phyloP scores from a whole-genome alignment of 1,140 invertebrate species.

The Babylonia areolata region DNA sequence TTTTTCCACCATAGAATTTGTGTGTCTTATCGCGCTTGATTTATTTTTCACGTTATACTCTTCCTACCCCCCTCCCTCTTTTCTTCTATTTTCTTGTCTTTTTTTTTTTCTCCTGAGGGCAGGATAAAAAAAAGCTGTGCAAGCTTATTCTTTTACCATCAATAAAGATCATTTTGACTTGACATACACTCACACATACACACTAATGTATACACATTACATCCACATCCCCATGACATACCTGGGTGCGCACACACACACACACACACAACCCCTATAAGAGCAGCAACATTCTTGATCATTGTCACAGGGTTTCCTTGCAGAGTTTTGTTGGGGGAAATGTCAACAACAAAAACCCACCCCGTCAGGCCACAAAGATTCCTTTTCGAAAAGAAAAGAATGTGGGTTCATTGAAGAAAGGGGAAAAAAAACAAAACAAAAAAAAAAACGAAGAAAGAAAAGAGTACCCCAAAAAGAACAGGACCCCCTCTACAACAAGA shows the following conservation, averaged over 20 bases:
- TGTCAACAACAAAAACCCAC: not conserved
- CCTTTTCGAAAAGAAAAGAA: too few species aligned
- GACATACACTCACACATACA: constrained; percentile 8
- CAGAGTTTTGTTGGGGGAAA: not conserved
- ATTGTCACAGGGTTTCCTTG: not conserved
- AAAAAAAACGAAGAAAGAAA: not conserved
- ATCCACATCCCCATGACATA: not conserved
- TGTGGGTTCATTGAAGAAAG: too few species aligned
- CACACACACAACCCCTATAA: not conserved
- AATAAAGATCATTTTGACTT: too few species aligned
- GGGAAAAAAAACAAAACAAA: too few species aligned
- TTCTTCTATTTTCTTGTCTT: too few species aligned
- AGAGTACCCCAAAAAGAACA: not conserved
- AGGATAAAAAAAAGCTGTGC: too few species aligned
- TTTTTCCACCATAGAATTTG: too few species aligned
- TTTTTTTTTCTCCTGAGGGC: too few species aligned
- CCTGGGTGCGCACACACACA: not conserved
- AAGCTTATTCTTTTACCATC: too few species aligned
- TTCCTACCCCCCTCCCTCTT: too few species aligned
- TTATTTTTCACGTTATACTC: too few species aligned
- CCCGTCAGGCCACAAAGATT: not conserved
- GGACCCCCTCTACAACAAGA: not conserved
- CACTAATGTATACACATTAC: not conserved
- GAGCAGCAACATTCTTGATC: not conserved
- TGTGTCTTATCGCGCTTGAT: too few species aligned